Evolutionary conservation across 2,113 vertebrate genomes (phyloP).

Genomic region (Aldabrachelys gigantea): DNA sequence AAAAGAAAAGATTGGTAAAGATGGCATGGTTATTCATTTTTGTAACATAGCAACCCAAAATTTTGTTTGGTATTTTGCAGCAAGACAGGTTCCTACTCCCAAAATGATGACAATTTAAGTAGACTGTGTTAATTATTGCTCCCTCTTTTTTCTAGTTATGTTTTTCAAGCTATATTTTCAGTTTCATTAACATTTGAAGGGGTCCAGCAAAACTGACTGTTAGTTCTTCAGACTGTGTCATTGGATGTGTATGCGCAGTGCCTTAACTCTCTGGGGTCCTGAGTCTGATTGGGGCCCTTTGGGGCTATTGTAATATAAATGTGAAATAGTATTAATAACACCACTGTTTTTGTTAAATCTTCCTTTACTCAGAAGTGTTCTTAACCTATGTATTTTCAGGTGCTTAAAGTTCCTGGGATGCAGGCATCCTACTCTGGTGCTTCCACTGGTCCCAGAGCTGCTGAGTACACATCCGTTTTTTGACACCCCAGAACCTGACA

Average conservation of each 20-base stretch:
- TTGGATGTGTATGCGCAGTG: neutral
- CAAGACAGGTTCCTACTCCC: neutral
- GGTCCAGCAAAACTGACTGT: neutral
- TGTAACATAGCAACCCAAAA: neutral
- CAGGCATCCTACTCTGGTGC: constrained; percentile 92
- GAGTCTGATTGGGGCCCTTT: fast-evolving
- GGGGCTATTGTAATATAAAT: neutral
- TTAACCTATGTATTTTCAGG: constrained; percentile 73
- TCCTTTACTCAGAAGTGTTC: neutral
- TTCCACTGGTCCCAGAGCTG: constrained; percentile 95
- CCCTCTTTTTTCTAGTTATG: neutral
- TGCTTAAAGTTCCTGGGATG: constrained; percentile 95
- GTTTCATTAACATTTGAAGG: neutral
- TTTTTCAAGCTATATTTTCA: neutral
- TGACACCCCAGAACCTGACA: constrained; percentile 96
- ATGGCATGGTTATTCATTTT: neutral
- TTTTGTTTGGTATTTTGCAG: neutral
- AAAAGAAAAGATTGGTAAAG: neutral
- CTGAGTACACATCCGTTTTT: constrained; percentile 97
- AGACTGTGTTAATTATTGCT: neutral
- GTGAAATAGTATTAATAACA: neutral
- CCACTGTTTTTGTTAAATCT: neutral
- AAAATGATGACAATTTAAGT: neutral
- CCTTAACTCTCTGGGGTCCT: neutral
- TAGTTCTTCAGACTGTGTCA: neutral